Percentiles rank a stretch among this genome's conserved stretches.
Conservation (phyloP, 2,113 vertebrate species). For the Stomatorhinus ivindoensis region DNA sequence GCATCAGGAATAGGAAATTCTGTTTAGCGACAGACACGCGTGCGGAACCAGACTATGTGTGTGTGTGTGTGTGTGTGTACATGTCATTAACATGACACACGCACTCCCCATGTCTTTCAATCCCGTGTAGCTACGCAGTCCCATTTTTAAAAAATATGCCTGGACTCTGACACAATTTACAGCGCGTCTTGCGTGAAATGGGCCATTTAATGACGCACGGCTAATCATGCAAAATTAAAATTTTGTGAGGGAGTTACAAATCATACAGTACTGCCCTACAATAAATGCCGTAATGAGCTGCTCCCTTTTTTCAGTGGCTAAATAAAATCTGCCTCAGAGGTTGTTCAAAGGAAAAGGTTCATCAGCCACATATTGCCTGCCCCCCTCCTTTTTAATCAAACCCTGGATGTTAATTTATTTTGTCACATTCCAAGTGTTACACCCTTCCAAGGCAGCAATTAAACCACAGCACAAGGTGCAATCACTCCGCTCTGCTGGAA, state of each 20-base stretch:
- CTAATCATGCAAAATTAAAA: slow-evolving; percentile 99
- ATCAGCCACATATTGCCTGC: slow-evolving; percentile 71
- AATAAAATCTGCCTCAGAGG: slow-evolving; percentile 90
- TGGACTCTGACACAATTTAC: slow-evolving; percentile 80
- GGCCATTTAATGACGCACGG: slow-evolving; percentile 98
- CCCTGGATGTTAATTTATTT: slow-evolving; percentile 84
- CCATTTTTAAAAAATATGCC: slow-evolving; percentile 80
- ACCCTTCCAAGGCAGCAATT: slow-evolving; percentile 80
- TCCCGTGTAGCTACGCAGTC: slow-evolving; percentile 70
- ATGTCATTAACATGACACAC: neutral
- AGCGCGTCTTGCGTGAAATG: slow-evolving; percentile 75
- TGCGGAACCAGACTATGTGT: neutral
- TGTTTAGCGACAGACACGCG: neutral
- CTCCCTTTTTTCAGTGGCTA: slow-evolving; percentile 73
- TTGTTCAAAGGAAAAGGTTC: slow-evolving; percentile 61
- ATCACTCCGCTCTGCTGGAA: slow-evolving; percentile 77
- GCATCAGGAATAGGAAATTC: neutral
- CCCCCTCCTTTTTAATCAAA: slow-evolving; percentile 73
- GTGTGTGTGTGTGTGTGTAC: neutral
- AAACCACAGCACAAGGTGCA: slow-evolving; percentile 76
- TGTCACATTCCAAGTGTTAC: slow-evolving; percentile 82
- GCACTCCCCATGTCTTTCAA: slow-evolving; percentile 15
- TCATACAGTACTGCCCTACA: slow-evolving; percentile 85
- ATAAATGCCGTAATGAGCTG: slow-evolving; percentile 87
- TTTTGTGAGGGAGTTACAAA: slow-evolving; percentile 82